Evolutionary conservation across 2,113 vertebrate genomes (phyloP).

Genomic region (Pagrus major): DNA sequence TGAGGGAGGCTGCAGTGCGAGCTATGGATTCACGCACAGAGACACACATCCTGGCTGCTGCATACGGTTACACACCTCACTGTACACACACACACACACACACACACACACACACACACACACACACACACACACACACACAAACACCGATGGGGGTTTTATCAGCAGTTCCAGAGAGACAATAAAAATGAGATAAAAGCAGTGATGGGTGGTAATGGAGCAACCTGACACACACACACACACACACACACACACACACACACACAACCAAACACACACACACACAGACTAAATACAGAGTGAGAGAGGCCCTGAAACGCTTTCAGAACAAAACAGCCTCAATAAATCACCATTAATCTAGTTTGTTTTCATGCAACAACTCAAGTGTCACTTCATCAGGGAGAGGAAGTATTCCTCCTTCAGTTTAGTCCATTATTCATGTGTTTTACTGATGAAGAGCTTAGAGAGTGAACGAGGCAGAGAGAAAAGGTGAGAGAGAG

Average conservation of each 20-base stretch:
- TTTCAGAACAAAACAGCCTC: slow-evolving; percentile 36
- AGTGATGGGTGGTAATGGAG: slow-evolving; percentile 54
- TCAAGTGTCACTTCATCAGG: slow-evolving; percentile 53
- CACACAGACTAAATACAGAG: neutral
- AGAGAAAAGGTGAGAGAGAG: neutral
- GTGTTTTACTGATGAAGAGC: slow-evolving; percentile 27
- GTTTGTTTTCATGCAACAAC: slow-evolving; percentile 60
- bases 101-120: slow-evolving; percentile 9
- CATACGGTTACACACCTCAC: neutral
- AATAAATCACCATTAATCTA: slow-evolving; percentile 57
- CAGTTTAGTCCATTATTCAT: slow-evolving; percentile 61
- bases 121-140: slow-evolving; percentile 17
- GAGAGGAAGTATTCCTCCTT: slow-evolving; percentile 31
- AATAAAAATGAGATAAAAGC: slow-evolving; percentile 61
- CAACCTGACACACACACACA: slow-evolving; percentile 23
- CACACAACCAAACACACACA: slow-evolving; percentile 15
- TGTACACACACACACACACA: slow-evolving; percentile 9
- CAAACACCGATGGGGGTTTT: slow-evolving; percentile 1
- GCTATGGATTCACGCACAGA: slow-evolving; percentile 16
- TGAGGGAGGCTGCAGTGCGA: neutral
- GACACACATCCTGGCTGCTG: neutral
- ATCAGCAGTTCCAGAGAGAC: slow-evolving; percentile 46
- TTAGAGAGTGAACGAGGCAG: neutral
- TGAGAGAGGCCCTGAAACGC: slow-evolving; percentile 8
- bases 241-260: slow-evolving; percentile 29